Evolutionary conservation across 1,140 invertebrate genomes (phyloP), one percentile per base, ranked within the genome.

Genomic region (Phthorimaea operculella): DNA sequence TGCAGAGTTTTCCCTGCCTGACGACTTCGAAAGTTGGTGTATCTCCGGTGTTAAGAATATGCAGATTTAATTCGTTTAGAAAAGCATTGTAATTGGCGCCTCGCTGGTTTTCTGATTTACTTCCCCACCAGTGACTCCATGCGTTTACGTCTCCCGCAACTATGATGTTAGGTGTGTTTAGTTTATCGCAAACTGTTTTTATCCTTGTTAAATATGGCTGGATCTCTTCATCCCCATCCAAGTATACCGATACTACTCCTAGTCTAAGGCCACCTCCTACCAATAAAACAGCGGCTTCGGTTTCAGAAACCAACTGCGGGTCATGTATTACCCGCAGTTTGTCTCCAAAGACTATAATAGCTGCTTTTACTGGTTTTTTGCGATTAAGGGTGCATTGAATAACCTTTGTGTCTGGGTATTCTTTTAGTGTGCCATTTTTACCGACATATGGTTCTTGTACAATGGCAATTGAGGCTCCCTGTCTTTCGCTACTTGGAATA

Each of bases 71-170:
- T n/a, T n/a, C n/a, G n/a, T n/a, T n/a, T n/a, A n/a, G n/a, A n/a
- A n/a, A n/a, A n/a, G n/a, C 62, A 7, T 62, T 47, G 1, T 66
- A 45, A 36, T 59, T 59, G 0, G 52, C 8, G 21, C 50, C 54
- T 70, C 63, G 4, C 34, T 36, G 9, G 1, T n/a, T n/a, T n/a
- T n/a, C n/a, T n/a, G n/a, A n/a, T n/a, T n/a, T 39, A 28, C 70
- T 72, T 7, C 70, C 70, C 72, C 70, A 75, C 68, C 68, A 75
- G 9, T 56, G 49, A 42, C 66, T 72, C 66, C 65, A 71, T 0
- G 72, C 68, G 39, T 74, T 74, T 0, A 67, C 60, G 45, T 74
- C 72, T 11, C 69, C 67, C 14, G 56, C 68, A n/a, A n/a, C n/a
- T n/a, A n/a, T n/a, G n/a, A n/a, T n/a, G n/a, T n/a, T n/a, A n/a